Conservation (phyloP, 2,888 invertebrate genomes). For the Epistrophella euchroma region DNA sequence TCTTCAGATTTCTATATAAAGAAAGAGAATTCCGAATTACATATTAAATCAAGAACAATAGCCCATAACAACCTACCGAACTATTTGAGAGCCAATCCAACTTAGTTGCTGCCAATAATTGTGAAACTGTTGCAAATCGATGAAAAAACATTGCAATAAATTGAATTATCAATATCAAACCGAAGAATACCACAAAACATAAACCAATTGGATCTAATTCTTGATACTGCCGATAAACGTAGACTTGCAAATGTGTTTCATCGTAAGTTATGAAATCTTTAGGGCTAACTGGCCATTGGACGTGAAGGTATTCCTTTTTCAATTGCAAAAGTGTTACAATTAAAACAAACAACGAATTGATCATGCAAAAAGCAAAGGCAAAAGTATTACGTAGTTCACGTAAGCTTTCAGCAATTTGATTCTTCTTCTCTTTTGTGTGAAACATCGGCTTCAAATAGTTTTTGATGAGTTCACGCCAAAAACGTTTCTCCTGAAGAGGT, state of each 20-base stretch:
- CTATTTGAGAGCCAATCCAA: constrained; percentile 84
- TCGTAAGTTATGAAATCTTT: constrained; percentile 85
- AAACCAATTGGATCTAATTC: constrained; percentile 90
- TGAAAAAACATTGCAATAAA: constrained; percentile 91
- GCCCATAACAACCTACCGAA: constrained; percentile 76
- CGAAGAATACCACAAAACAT: constrained; percentile 90
- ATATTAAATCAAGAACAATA: neutral
- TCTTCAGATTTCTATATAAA: constrained; percentile 75
- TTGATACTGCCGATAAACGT: constrained; percentile 86
- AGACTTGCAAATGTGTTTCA: constrained; percentile 84
- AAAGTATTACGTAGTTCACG: constrained; percentile 87
- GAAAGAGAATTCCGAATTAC: neutral
- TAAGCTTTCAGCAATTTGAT: constrained; percentile 81
- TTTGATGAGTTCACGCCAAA: constrained; percentile 91
- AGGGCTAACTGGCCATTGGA: constrained; percentile 88
- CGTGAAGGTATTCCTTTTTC: constrained; percentile 88
- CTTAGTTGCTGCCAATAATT: constrained; percentile 89
- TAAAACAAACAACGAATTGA: constrained; percentile 90
- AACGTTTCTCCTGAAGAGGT: constrained; percentile 87
- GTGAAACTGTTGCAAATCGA: constrained; percentile 90
- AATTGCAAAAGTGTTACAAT: constrained; percentile 90
- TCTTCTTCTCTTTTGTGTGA: constrained; percentile 87
- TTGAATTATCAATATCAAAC: constrained; percentile 88
- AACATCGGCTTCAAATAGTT: constrained; percentile 91
- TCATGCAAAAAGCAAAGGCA: constrained; percentile 89